Percentiles rank a stretch among this genome's conserved stretches.
Conservation (phyloP, 2,888 invertebrate species). For the Diarsia dahlii region DNA sequence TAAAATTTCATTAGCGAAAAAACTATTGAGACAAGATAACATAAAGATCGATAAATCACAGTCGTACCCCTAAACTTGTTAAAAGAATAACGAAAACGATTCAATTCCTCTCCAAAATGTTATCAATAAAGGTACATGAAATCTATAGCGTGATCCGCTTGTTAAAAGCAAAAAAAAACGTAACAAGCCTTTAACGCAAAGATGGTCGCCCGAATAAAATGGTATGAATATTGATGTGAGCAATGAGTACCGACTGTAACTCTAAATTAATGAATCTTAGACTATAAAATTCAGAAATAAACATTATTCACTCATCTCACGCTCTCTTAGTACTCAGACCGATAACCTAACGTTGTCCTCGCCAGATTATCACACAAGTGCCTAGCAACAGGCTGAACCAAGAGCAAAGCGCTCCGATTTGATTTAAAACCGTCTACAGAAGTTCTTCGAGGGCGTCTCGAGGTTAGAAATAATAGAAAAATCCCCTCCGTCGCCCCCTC, state of each 20-base stretch:
- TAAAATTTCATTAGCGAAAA: not conserved
- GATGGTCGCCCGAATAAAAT: too few relatives aligned
- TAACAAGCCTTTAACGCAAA: not conserved
- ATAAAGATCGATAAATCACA: not conserved
- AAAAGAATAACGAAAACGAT: not conserved
- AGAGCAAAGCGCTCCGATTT: slow-evolving; percentile 51
- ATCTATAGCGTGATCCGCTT: not conserved
- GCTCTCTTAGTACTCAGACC: not conserved
- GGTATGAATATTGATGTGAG: not conserved
- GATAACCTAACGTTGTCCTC: slow-evolving; percentile 30
- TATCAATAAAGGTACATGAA: not conserved
- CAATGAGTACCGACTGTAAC: not conserved
- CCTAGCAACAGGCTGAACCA: slow-evolving; percentile 49
- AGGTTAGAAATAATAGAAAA: slow-evolving; percentile 86
- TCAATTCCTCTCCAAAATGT: not conserved
- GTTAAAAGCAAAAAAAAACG: not conserved
- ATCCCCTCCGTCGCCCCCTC: slow-evolving; percentile 66
- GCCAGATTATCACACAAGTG: slow-evolving; percentile 7
- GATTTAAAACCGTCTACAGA: slow-evolving; percentile 62
- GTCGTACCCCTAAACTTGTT: not conserved
- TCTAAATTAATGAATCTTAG: not conserved
- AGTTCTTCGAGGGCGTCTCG: slow-evolving; percentile 83
- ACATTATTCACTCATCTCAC: not conserved
- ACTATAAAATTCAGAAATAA: not conserved
- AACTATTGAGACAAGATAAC: not conserved